Base-by-base conservation (phyloP, 2,888 invertebrate species). In the Drosophila percnosoma region DNA sequence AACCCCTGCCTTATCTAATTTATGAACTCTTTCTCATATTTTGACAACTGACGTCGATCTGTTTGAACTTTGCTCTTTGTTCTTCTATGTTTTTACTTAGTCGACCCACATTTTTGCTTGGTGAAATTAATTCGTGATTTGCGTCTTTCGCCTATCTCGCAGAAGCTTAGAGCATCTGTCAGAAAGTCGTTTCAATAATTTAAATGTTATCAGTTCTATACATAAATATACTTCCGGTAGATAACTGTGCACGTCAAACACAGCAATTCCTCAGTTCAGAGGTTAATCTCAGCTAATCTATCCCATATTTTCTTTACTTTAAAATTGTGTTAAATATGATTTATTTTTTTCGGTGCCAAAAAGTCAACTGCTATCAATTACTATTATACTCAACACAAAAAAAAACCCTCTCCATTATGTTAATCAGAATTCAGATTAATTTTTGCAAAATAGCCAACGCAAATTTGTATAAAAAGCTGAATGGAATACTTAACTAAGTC, bases 1-100 rank as follows among this genome's bases (percentile, higher is more conserved):
- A 24, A 15, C 15, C 8, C 4, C 29, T 31, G 68, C 68, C 71
- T 78, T 78, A 83, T 82, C 55, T 70, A 68, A 69, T 75, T 75
- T 82, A 55, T 38, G 36, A 71, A 68, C 71, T 75, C 61, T 75
- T 66, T 61, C 38, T 48, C 55, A 68, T 58, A 64, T 52, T 63
- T 54, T 61, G 61, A 53, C 57, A 67, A 60, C 55, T 57, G 55
- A 55, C 42, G 63, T 59, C 13, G 49, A 38, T 27, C 45, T 57
- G 21, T 33, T 48, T 38, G 31, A 53, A 54, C 45, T 58, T 75
- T 40, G 18, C 4, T 49, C 48, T 31, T 31, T 31, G 31, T 33
- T 33, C 42, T 29, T 27, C 13, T 40, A 29, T 36, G 29, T 54
- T 7, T 11, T n/a, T 51, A 49, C 10, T 33, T n/a, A n/a, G n/a